phyloP scores from a whole-genome alignment of 1,140 invertebrate species.

The Drosophila bocqueti region DNA sequence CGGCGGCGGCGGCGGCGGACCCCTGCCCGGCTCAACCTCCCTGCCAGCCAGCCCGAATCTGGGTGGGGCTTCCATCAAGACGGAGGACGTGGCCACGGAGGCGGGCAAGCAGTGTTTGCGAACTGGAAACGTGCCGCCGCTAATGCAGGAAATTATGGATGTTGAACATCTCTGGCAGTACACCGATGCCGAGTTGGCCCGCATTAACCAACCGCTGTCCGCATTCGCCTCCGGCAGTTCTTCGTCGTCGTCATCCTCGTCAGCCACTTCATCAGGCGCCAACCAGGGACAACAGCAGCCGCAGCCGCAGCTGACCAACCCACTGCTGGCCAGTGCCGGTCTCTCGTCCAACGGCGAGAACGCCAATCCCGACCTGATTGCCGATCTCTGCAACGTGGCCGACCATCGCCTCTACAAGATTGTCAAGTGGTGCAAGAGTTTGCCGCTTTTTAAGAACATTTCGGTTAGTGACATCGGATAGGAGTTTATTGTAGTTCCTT shows the following conservation, averaged over 20 bases:
- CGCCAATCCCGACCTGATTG: conserved; percentile 93
- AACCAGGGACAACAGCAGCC: conserved; percentile 76
- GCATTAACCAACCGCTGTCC: conserved; percentile 86
- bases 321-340: conserved; percentile 87
- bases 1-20: conserved; percentile 32
- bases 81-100: conserved; percentile 54
- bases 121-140: conserved; percentile 63
- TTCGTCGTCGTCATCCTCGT: conserved; percentile 51
- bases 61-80: conserved; percentile 63
- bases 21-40: conserved; percentile 39
- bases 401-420: conserved; percentile 98
- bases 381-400: conserved; percentile 96
- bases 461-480: conserved; percentile 87
- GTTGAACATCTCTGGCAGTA: conserved; percentile 97
- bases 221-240: conserved; percentile 77
- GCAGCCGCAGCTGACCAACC: conserved; percentile 87
- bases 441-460: conserved; percentile 98
- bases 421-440: conserved; percentile 99
- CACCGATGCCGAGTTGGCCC: conserved; percentile 89
- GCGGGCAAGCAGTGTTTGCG: conserved; percentile 42
- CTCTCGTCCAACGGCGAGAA: conserved; percentile 87
- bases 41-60: conserved; percentile 68
- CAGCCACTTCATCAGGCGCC: conserved; percentile 48
- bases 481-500: neutral
- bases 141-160: conserved; percentile 93